Base-by-base conservation (phyloP, 2,888 invertebrate species). In the Macrostomum cliftonense region DNA sequence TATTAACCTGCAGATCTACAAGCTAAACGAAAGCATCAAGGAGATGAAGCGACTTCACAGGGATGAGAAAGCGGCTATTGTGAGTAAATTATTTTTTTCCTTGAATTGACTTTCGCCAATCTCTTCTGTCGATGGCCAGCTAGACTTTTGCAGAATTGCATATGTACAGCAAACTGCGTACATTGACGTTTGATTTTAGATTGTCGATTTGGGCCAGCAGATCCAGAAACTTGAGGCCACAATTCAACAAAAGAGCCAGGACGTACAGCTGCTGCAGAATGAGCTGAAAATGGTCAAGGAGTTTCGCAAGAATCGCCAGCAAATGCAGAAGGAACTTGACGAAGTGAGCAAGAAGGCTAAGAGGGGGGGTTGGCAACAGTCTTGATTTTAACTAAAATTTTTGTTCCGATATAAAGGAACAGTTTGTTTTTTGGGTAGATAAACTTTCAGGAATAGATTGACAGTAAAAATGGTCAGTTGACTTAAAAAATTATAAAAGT, bases 281-380 rank as follows among this genome's bases (percentile, higher is more conserved):
- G 68, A 70, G 51, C 58, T 70, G 20, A 65, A 67, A 57, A 56
- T 62, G 53, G 64, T 70, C 16, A 67, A 67, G 14, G 68, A 70
- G 50, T 68, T 70, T 56, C 52, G 65, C 9, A 57, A 62, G 39
- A 65, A 67, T 49, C 54, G 67, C 39, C 63, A 59, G 28, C 63
- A 64, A 51, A 67, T 70, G 68, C 66, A 67, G 54, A 65, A 62
- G 49, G 68, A 69, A 50, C 55, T 70, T n/a, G 67, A 69, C 51
- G 67, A 69, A 59, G 68, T 66, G 50, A 52, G 55, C 16, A 37
- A 5, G 12, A 4, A 19, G 1, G 13, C 45, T n/a, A 38, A 36
- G 14, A 16, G 13, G 16, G 7, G 40, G 37, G 20, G 37, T 39
- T 9, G 39, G 16, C 17, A 46, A 4, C 39, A 12, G 42, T 2